A percentile compares a stretch with the other conserved stretches of the same genome.
These are phyloP conservation scores for Cephus spinipes DNA, from an alignment of 2,888 invertebrate genomes.

Conservation along the genomic window DNA sequence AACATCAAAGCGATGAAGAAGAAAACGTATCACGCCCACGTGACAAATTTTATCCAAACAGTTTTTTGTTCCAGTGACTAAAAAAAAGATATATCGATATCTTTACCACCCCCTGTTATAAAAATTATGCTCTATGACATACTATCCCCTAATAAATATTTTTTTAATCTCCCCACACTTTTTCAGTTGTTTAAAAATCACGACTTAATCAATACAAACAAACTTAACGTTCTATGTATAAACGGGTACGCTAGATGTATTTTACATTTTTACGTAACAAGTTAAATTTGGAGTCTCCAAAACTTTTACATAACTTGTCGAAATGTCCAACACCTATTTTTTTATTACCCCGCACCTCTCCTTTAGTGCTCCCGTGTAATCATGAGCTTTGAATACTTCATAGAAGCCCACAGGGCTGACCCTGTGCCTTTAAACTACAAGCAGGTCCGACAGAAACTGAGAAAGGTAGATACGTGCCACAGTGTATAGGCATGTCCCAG, in stretches of 20 bases:
- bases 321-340: background rate
- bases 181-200: background rate
- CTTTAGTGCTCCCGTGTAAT: slow-evolving; percentile 22
- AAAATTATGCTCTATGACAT: too few relatives aligned
- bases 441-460: background rate
- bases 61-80: too few relatives aligned
- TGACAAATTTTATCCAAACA: too few relatives aligned
- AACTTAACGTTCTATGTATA: too few relatives aligned
- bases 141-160: background rate
- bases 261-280: background rate
- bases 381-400: slow-evolving; percentile 20
- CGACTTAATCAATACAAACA: too few relatives aligned
- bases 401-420: slow-evolving; percentile 22
- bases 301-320: background rate
- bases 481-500: background rate
- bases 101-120: too few relatives aligned
- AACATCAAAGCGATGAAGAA: too few relatives aligned
- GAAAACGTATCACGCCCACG: too few relatives aligned
- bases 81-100: too few relatives aligned
- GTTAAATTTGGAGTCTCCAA: background rate
- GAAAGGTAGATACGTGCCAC: background rate
- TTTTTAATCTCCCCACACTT: background rate
- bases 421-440: background rate
- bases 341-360: background rate
- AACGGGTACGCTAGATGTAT: background rate